Conservation (phyloP, 1,140 invertebrate genomes). For the Ruditapes philippinarum region DNA sequence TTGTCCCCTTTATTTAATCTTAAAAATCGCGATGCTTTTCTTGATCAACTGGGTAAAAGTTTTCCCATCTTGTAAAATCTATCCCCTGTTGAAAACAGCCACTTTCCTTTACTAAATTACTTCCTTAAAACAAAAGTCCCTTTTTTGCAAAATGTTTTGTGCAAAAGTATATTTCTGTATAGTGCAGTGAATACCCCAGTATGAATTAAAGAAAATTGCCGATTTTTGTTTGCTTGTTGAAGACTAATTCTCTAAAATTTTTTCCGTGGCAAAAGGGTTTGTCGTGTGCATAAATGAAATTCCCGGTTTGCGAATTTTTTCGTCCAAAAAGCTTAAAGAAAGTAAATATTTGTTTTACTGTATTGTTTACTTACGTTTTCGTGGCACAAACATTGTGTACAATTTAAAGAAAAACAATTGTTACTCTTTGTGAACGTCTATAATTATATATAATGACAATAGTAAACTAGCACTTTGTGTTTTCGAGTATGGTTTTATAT, state of each 20-base stretch:
- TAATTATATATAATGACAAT: no score
- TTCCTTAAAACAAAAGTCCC: not conserved
- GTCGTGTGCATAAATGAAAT: not conserved
- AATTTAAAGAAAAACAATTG: no score
- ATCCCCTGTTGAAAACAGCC: not conserved
- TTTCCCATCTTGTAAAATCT: not conserved
- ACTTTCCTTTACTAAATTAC: not conserved
- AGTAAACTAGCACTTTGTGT: no score
- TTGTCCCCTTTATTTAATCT: not conserved
- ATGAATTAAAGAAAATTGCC: not conserved
- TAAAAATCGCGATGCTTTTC: not conserved
- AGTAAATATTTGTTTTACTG: not conserved
- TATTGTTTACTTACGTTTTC: not conserved
- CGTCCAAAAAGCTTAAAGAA: not conserved
- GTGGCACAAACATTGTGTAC: no score
- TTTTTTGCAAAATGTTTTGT: slow-evolving; percentile 1
- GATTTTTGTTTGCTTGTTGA: not conserved
- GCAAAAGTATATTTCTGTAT: not conserved
- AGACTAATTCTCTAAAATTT: not conserved
- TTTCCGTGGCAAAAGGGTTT: not conserved
- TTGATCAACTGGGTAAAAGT: not conserved
- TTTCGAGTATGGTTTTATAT: no score
- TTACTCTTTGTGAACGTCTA: no score
- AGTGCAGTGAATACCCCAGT: slow-evolving; percentile 4
- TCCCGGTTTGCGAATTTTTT: not conserved